Evolutionary conservation across 2,113 vertebrate species (phyloP).

Genomic region (Pholis gunnellus): DNA sequence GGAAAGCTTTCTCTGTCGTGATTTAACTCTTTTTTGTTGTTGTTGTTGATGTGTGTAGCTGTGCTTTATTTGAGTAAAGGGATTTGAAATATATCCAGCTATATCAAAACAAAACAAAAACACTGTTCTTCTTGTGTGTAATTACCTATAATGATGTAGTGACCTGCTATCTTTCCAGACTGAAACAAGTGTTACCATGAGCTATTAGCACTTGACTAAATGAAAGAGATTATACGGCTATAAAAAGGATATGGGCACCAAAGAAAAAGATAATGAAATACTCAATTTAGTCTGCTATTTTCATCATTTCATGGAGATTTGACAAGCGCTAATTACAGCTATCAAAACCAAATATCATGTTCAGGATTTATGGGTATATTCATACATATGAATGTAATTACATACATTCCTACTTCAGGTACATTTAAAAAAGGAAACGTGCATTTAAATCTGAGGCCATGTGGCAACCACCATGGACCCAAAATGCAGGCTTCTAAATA

Average conservation of each 20-base stretch:
- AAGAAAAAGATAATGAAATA: conserved; percentile 42
- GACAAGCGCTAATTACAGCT: conserved; percentile 31
- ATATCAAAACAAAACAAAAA: conserved; percentile 2
- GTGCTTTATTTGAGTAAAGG: background rate
- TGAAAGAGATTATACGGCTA: conserved; percentile 38
- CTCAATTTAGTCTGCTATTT: conserved; percentile 40
- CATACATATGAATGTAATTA: background rate
- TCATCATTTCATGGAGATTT: conserved; percentile 43
- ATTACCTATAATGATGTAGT: conserved; percentile 30
- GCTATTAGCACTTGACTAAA: conserved; percentile 24
- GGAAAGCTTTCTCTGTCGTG: background rate
- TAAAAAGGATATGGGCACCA: conserved; percentile 38
- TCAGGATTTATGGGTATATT: background rate
- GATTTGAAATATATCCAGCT: conserved; percentile 1
- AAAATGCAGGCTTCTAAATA: background rate
- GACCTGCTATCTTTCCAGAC: conserved; percentile 26
- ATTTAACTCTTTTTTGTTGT: no score
- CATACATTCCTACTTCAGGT: background rate
- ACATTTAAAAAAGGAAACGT: conserved; percentile 4
- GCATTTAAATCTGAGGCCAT: background rate
- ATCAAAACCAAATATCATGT: conserved; percentile 17
- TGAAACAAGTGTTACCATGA: conserved; percentile 22
- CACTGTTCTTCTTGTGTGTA: background rate
- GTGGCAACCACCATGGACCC: background rate
- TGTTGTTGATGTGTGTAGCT: background rate